Evolutionary conservation across 2,888 invertebrate species (phyloP), one percentile per base, ranked within the genome.

Genomic region (Philereme transversata): DNA sequence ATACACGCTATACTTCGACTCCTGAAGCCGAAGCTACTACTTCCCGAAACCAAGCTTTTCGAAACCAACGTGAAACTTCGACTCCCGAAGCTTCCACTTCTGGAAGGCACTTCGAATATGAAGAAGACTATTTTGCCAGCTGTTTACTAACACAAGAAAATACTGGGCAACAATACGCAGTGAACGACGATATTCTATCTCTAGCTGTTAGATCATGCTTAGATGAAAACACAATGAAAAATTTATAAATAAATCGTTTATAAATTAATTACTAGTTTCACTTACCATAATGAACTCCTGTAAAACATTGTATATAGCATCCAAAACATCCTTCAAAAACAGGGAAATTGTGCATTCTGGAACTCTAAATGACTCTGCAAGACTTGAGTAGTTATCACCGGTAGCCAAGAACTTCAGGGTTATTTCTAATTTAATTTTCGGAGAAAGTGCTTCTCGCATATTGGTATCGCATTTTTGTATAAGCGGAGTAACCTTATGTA

Each of bases 111-210:
- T 64, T 75, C 75, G 71, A 76, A 10, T 75, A 74, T 72, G 74
- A 74, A 72, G 68, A 73, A 75, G 74, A 77, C 72, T 75, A 76
- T 74, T 77, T 74, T 77, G 72, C 76, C 76, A 73, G 74, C 73
- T 74, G 73, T 73, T 71, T 73, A 71, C 69, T 70, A 8, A 72
- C 72, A 73, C 73, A 75, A 77, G 72, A 73, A 77, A 75, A 76
- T 76, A 76, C 75, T 76, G 69, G 72, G 67, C 72, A 73, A 76
- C 70, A 74, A 72, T 74, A 73, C 70, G 75, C 0, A 73, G 72
- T 71, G 69, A 75, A 75, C 71, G 71, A 75, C 70, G 70, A 74
- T 73, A 74, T 76, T 74, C 68, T 74, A 73, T 75, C 72, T 74
- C 72, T 76, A 74, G 69, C 71, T 71, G 67, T 68, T 68, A 70